Evolutionary conservation across 2,113 vertebrate genomes (phyloP), one percentile per base, ranked within the genome.

Genomic region (Corythornis cristatus): DNA sequence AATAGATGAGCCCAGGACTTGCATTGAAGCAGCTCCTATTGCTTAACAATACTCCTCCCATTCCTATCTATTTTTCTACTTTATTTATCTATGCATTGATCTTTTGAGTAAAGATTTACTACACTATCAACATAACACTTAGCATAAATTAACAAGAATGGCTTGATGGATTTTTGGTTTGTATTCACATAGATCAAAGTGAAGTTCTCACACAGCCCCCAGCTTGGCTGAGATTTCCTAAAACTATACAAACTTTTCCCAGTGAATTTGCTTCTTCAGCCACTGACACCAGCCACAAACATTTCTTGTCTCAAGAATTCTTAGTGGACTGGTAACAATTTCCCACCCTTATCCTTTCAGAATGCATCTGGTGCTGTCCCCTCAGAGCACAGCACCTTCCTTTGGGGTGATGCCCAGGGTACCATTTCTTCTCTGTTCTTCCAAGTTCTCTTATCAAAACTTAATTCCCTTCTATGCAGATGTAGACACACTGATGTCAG

Each of bases 141-240:
- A 88, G 13, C 72, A 93, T 93, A 93, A 89, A 91, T 93, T 95
- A 95, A 90, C 23, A 77, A 90, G 77, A 88, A 92, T 33, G 42
- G 64, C n/a, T 94, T 78, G 43, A 80, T 90, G 75, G 89, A 94
- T 91, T 91, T 82, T 77, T 91, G 78, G 23, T 0, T 93, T 87
- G 84, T 74, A 53, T 87, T 72, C 67, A 60, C 65, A 78, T 87
- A 90, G 67, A 81, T 89, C 90, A 90, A 82, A 91, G 42, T 61
- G n/a, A 86, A 73, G 60, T 54, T 86, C 53, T 80, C 60, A 62
- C 18, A 71, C n/a, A 60, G 64, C 45, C 86, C 76, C 68, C 82
- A 28, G 4, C 42, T 68, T 60, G 40, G 37, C 67, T 72, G 53
- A 81, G 26, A 86, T 87, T 89, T 94, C 61, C 56, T 84, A 51